These are phyloP conservation scores for Odontothrips loti DNA, from an alignment of 2,888 invertebrate genomes.

Conservation along the genomic window DNA sequence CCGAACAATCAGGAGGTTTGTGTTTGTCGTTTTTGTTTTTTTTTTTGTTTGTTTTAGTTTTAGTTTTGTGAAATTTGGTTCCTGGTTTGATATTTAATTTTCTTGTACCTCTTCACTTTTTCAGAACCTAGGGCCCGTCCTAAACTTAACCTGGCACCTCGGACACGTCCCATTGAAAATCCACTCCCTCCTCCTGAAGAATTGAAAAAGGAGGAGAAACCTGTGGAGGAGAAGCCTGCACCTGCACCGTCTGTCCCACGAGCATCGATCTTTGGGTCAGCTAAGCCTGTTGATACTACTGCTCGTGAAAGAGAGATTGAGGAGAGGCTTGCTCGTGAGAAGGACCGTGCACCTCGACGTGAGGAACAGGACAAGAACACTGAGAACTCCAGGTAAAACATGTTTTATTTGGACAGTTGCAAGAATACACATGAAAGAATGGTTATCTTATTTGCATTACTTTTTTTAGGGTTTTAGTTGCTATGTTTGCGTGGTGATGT, in stretches of 20 bases:
- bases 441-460: no score
- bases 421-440: no score
- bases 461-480: no score
- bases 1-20: background rate
- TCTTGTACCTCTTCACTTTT: slow-evolving; percentile 36
- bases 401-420: background rate
- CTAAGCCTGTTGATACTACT: slow-evolving; percentile 91
- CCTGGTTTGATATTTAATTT: background rate
- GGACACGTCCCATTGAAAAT: slow-evolving; percentile 67
- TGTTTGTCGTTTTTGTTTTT: background rate
- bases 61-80: background rate
- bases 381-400: background rate
- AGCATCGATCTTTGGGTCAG: slow-evolving; percentile 87
- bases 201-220: slow-evolving; percentile 46
- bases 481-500: background rate
- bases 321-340: slow-evolving; percentile 65
- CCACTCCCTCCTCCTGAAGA: slow-evolving; percentile 46
- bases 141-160: slow-evolving; percentile 72
- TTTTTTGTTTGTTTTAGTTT: no score
- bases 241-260: slow-evolving; percentile 42
- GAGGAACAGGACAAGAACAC: background rate
- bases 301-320: slow-evolving; percentile 88
- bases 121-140: slow-evolving; percentile 65
- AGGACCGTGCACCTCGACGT: slow-evolving; percentile 19
- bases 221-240: slow-evolving; percentile 29